Evolutionary conservation across 2,888 invertebrate genomes (phyloP).

Genomic region (Drosophila mettleri): DNA sequence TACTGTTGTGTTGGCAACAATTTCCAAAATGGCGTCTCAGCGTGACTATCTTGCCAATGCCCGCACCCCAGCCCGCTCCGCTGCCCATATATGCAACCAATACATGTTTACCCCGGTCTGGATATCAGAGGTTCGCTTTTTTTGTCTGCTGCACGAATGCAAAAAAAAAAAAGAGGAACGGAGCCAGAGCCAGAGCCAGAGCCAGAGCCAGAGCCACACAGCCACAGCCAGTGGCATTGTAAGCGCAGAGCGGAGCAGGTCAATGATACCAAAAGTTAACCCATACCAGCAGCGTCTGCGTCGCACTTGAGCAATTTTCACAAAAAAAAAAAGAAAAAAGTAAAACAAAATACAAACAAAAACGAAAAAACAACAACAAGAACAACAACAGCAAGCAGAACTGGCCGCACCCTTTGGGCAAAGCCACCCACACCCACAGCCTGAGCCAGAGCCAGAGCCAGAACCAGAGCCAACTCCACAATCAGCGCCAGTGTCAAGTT

Average conservation of each 20-base stretch:
- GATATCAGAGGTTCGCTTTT: conserved; percentile 29
- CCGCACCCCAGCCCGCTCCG: not conserved
- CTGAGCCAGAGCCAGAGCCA: not conserved
- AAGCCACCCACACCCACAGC: conserved; percentile 27
- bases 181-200: conserved; percentile 28
- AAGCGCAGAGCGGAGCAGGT: conserved; percentile 67
- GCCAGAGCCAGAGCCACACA: conserved; percentile 28
- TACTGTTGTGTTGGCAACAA: conserved; percentile 41
- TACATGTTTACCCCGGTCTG: conserved; percentile 24
- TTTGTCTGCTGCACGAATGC: conserved; percentile 44
- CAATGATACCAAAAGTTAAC: conserved; percentile 80
- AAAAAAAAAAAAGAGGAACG: conserved; percentile 25
- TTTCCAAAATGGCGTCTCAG: conserved; percentile 61
- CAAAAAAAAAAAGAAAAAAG: conserved; percentile 40
- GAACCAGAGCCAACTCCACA: conserved; percentile 14
- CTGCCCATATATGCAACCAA: conserved; percentile 26
- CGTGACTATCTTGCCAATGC: conserved; percentile 32
- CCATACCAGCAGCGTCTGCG: conserved; percentile 67
- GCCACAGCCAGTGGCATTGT: conserved; percentile 15
- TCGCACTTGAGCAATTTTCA: conserved; percentile 77
- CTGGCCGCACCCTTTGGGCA: conserved; percentile 66
- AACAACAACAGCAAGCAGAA: conserved; percentile 35
- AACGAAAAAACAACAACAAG: too few species aligned
- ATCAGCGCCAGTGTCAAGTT: conserved; percentile 80
- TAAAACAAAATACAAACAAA: conserved; percentile 30